Base-by-base conservation (phyloP, 2,888 invertebrate genomes). In the Iselma pallidipennis region DNA sequence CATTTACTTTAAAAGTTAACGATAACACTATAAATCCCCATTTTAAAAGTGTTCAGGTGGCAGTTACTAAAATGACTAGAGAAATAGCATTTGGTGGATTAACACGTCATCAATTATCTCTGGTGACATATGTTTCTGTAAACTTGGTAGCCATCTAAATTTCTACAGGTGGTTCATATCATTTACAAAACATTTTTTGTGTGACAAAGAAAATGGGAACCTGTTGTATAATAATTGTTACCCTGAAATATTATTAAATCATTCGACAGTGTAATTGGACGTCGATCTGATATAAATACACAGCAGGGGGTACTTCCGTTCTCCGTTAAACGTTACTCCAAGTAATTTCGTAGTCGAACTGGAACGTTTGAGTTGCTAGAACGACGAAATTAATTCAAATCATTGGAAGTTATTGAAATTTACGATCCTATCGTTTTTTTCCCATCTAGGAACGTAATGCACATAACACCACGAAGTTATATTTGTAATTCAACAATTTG, bases 1-100 rank as follows among this genome's bases (percentile, higher is more conserved):
- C 9, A 19, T 42, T 42, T n/a, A n/a, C 6, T 14, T 42, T 7
- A 6, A n/a, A 42, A 1, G 12, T 6, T 6, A 19, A 19, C 4
- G 12, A 19, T 6, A 19, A 14, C 14, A 14, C 4, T 42, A 42
- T 66, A 59, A 63, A 64, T 67, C 28, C 25, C 3, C 3, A 25
- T 25, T 25, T 57, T 52, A 57, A 61, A 61, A 45, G 26, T 49
- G 42, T 53, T 49, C 26, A 49, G 54, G 63, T 61, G n/a, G n/a
- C n/a, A n/a, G n/a, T n/a, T n/a, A n/a, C n/a, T n/a, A n/a, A n/a
- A n/a, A n/a, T n/a, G n/a, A n/a, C n/a, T 59, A 33, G 53, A 60
- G 57, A 51, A 23, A 21, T 45, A 12, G 59, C 55, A 54, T 59
- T 64, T 63, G 49, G 57, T 50, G 51, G 66, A 66, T 70, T 66